Evolutionary conservation across 2,113 vertebrate genomes (phyloP), one percentile per base, ranked within the genome.

Genomic region (Engraulis encrasicolus): DNA sequence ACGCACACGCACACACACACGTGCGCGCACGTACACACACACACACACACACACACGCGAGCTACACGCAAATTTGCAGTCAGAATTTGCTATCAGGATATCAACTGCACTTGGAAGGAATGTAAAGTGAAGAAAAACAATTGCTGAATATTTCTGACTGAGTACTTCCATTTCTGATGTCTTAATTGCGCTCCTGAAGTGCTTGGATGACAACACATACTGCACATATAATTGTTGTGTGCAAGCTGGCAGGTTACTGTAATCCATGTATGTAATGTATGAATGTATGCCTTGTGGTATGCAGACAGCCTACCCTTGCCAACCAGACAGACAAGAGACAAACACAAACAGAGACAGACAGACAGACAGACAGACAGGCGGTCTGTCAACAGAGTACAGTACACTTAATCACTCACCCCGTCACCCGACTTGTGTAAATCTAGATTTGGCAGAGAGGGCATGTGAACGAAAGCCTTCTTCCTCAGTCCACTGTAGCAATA

Each of bases 401-500:
- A 86, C 87, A 74, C 48, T 85, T 54, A 85, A 36, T 81, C 66
- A 79, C 94, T 96, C 96, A 99, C 98, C 95, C 95, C 97, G 86
- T 99, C 97, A 90, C 95, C 95, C 89, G 95, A 94, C 95, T 98
- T 98, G 89, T 97, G 96, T 86, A 99, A 94, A 86, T 99, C 97
- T 92, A 99, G 95, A 87, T 95, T 96, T 84, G 98, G 98, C 90
- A 99, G 95, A 85, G 97, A 97, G 34, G 98, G 98, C 96, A 98
- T 97, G 88, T 99, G 97, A 89, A 99, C 97, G 90, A 97, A 97
- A 15, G 97, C 96, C 90, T 98, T 99, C 95, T 99, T 99, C 88
- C 98, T 97, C 85, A 99, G 94, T 91, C 98, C 98, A 93, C 98
- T 99, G 89, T 99, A 99, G 95, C 98, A 99, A 93, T 99, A 99